Evolutionary conservation across 2,113 vertebrate species (phyloP).

Genomic region (Mobula birostris): DNA sequence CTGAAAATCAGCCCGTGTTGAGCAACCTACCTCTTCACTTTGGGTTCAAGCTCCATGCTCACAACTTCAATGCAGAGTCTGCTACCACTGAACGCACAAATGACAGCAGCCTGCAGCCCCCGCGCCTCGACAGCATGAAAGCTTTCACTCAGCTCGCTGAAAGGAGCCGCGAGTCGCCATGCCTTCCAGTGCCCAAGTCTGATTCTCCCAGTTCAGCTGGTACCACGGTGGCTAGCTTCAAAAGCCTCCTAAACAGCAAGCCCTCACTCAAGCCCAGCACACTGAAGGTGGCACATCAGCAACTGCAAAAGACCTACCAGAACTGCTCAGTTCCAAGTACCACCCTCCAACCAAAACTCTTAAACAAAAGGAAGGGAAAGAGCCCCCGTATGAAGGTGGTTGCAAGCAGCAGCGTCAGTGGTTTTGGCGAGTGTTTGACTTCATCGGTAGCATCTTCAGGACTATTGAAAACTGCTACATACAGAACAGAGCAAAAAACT

Average conservation of each 20-base stretch:
- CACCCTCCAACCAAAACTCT: constrained; percentile 45
- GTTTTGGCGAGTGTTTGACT: constrained; percentile 2
- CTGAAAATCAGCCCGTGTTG: constrained; percentile 53
- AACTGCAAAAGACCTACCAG: constrained; percentile 48
- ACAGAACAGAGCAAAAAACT: not conserved
- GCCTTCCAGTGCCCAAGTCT: not conserved
- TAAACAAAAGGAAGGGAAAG: constrained; percentile 30
- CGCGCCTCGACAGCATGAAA: constrained; percentile 53
- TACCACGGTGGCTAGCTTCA: not conserved
- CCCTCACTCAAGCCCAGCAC: constrained; percentile 36
- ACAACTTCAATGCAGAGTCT: constrained; percentile 49
- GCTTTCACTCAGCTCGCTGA: not conserved
- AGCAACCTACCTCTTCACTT: constrained; percentile 51
- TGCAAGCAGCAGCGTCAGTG: not conserved
- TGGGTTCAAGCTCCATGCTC: constrained; percentile 50
- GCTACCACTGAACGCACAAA: constrained; percentile 53
- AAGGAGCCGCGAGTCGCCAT: not conserved
- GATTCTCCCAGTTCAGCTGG: not conserved
- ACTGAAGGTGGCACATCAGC: constrained; percentile 11
- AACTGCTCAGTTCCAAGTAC: constrained; percentile 51
- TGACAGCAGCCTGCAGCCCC: constrained; percentile 49
- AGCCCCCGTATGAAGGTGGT: constrained; percentile 22
- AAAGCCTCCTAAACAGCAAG: not conserved
- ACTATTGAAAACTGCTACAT: not conserved
- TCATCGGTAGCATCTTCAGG: not conserved